These are phyloP conservation scores for Protomyctophum bolini DNA, from an alignment of 2,113 vertebrate genomes.

Conservation along the genomic window DNA sequence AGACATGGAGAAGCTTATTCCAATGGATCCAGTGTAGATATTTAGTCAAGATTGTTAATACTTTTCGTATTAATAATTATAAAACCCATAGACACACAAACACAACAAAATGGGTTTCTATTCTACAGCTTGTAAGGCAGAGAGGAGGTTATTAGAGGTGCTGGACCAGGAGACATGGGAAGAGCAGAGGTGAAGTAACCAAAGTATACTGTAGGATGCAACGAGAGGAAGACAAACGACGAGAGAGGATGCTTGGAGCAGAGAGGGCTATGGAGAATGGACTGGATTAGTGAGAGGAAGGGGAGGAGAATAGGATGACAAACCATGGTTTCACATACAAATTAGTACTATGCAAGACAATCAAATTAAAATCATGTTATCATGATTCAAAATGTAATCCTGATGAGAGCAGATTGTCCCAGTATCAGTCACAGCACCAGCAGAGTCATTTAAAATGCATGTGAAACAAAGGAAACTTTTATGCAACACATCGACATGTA, in stretches of 20 bases:
- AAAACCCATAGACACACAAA: no score
- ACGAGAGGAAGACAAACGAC: neutral
- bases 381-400: no score
- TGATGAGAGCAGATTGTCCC: neutral
- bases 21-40: no score
- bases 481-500: neutral
- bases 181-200: neutral
- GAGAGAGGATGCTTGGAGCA: slow-evolving; percentile 5
- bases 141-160: slow-evolving; percentile 44
- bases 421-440: neutral
- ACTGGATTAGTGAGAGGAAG: neutral
- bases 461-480: slow-evolving; percentile 6
- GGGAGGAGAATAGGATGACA: no score
- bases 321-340: no score
- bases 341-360: no score
- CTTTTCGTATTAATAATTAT: no score
- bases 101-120: no score
- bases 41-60: no score
- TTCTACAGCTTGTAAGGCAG: neutral
- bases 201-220: neutral
- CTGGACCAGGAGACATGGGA: slow-evolving; percentile 5
- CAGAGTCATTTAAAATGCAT: neutral
- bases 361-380: no score
- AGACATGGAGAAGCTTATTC: no score
- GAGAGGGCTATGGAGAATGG: neutral